Conservation (phyloP, 2,113 vertebrate species). For the Rhinoptilus africanus region DNA sequence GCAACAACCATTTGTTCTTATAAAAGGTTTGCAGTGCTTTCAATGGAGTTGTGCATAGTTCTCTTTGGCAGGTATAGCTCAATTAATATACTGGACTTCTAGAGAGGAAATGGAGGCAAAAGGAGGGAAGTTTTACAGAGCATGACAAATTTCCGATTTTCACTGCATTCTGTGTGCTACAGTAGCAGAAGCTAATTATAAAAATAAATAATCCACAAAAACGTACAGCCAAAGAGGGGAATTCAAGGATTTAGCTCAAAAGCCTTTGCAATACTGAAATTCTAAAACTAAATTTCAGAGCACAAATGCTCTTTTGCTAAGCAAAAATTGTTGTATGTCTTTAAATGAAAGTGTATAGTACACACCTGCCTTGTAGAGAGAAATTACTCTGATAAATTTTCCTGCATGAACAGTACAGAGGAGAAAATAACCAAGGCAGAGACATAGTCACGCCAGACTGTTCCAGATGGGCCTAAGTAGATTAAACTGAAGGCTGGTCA, state of each 20-base stretch:
- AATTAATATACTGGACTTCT: neutral
- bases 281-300: neutral
- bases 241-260: neutral
- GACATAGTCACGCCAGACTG: neutral
- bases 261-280: neutral
- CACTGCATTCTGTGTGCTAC: neutral
- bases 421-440: slow-evolving; percentile 9
- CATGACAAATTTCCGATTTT: neutral
- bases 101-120: neutral
- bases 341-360: neutral
- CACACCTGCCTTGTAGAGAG: neutral
- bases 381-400: neutral
- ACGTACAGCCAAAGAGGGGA: neutral
- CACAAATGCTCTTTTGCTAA: neutral
- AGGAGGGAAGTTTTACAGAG: neutral
- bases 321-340: neutral
- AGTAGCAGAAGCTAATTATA: neutral
- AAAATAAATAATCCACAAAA: neutral
- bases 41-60: neutral
- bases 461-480: neutral
- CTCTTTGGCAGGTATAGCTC: neutral
- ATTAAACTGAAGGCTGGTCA: neutral
- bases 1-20: neutral
- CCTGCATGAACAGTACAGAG: neutral
- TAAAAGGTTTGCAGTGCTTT: slow-evolving; percentile 12